Evolutionary conservation across 1,140 invertebrate genomes (phyloP).

Genomic region (Zophobas morio): DNA sequence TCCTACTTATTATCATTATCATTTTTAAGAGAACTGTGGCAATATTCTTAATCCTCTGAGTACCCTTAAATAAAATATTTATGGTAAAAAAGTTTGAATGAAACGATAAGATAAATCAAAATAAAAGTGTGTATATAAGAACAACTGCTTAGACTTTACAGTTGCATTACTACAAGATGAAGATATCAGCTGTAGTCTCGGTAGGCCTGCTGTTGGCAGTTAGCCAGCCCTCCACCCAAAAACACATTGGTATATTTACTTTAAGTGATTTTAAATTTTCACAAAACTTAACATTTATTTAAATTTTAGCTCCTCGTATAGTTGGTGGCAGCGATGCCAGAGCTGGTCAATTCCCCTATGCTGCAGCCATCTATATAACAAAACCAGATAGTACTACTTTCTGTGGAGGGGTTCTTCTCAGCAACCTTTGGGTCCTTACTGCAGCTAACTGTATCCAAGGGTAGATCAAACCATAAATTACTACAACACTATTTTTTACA

Average conservation of each 20-base stretch:
- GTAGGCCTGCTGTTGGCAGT: conserved; percentile 5
- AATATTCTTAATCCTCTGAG: not conserved
- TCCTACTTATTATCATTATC: not conserved
- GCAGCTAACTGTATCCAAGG: conserved; percentile 14
- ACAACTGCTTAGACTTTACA: not conserved
- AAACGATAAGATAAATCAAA: conserved; percentile 19
- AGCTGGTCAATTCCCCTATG: conserved; percentile 24
- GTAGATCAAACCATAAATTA: not conserved
- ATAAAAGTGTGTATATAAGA: conserved; percentile 17
- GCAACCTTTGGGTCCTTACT: conserved; percentile 10
- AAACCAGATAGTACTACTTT: conserved; percentile 8
- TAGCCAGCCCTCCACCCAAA: conserved; percentile 2
- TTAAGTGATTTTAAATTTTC: not conserved
- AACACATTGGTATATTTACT: conserved; percentile 7
- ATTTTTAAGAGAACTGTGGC: too few relatives aligned
- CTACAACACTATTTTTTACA: not conserved
- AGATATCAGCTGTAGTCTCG: conserved; percentile 5
- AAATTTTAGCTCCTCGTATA: conserved; percentile 6
- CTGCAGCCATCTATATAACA: conserved; percentile 12
- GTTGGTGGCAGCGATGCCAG: conserved; percentile 7
- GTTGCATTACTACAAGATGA: conserved; percentile 12
- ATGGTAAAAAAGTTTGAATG: not conserved
- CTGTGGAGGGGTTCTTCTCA: conserved; percentile 18
- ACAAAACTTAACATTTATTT: not conserved
- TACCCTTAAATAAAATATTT: not conserved